Evolutionary conservation across 1,140 invertebrate genomes (phyloP).

Genomic region (Grapholita molesta): DNA sequence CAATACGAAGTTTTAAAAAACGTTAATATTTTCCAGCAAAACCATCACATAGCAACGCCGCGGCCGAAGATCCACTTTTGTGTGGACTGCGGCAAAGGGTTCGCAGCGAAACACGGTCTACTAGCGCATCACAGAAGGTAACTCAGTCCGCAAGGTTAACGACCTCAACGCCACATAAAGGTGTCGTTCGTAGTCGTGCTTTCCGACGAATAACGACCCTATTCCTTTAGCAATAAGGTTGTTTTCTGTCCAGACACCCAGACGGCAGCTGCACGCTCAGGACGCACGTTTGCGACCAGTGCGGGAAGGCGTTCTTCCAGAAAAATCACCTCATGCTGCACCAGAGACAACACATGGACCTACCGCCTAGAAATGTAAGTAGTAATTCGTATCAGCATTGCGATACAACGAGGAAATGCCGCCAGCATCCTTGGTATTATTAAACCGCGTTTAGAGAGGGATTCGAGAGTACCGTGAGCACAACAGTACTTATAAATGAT

Average conservation of each 20-base stretch:
- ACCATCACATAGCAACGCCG: conserved; percentile 61
- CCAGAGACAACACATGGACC: conserved; percentile 89
- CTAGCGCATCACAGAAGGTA: conserved; percentile 84
- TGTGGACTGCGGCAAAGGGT: conserved; percentile 89
- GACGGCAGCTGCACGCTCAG: conserved; percentile 89
- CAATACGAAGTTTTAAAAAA: neutral
- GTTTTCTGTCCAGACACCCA: conserved; percentile 78
- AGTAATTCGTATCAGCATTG: neutral
- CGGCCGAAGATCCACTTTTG: conserved; percentile 89
- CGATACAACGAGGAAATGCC: too few relatives aligned
- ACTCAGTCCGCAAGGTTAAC: too few relatives aligned
- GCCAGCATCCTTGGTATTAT: too few relatives aligned
- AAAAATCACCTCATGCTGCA: conserved; percentile 90
- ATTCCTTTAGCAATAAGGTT: conserved; percentile 6
- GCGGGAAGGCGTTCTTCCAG: conserved; percentile 92
- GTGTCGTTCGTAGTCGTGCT: too few relatives aligned
- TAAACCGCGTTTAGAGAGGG: too few relatives aligned
- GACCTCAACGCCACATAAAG: too few relatives aligned
- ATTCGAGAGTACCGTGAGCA: too few relatives aligned
- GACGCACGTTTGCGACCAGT: conserved; percentile 89
- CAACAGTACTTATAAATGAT: too few relatives aligned
- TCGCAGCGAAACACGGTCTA: conserved; percentile 89
- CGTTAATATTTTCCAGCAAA: conserved; percentile 39
- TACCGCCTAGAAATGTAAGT: conserved; percentile 78
- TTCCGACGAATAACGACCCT: too few relatives aligned